These are phyloP conservation scores for Phrynosoma blainvillii DNA, from an alignment of 2,113 vertebrate genomes.

Conservation along the genomic window DNA sequence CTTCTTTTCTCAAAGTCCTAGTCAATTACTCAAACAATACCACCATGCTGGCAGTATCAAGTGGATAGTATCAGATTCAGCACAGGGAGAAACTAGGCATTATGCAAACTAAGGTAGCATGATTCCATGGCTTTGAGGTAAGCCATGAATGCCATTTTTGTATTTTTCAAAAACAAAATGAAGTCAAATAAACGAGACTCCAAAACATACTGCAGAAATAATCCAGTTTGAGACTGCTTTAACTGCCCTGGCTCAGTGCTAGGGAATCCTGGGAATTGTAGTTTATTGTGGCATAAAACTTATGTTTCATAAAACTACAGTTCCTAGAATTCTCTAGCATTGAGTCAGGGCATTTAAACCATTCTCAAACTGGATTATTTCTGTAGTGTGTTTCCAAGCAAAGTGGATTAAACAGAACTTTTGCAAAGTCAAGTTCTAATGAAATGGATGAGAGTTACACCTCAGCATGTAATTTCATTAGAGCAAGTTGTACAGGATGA, in stretches of 20 bases:
- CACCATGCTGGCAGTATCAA: too few relatives aligned
- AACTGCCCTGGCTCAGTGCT: too few relatives aligned
- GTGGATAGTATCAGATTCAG: neutral
- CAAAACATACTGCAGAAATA: too few relatives aligned
- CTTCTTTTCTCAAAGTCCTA: too few relatives aligned
- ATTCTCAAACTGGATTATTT: too few relatives aligned
- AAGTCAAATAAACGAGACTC: neutral
- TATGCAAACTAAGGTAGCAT: neutral
- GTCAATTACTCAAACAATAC: neutral
- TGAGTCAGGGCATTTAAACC: too few relatives aligned
- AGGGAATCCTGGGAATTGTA: too few relatives aligned
- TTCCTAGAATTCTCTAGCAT: too few relatives aligned
- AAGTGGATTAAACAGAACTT: neutral
- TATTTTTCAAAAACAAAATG: neutral
- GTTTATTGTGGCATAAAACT: too few relatives aligned
- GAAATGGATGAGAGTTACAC: neutral
- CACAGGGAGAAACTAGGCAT: neutral
- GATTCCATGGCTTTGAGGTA: neutral
- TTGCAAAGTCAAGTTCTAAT: neutral
- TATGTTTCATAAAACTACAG: too few relatives aligned
- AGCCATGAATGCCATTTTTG: conserved; percentile 19
- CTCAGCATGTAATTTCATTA: neutral
- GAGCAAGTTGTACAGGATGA: neutral
- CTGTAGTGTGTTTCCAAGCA: too few relatives aligned
- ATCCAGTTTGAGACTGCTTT: too few relatives aligned